Evolutionary conservation across 2,113 vertebrate species (phyloP), one percentile per base, ranked within the genome.

Genomic region (Phainopepla nitens): DNA sequence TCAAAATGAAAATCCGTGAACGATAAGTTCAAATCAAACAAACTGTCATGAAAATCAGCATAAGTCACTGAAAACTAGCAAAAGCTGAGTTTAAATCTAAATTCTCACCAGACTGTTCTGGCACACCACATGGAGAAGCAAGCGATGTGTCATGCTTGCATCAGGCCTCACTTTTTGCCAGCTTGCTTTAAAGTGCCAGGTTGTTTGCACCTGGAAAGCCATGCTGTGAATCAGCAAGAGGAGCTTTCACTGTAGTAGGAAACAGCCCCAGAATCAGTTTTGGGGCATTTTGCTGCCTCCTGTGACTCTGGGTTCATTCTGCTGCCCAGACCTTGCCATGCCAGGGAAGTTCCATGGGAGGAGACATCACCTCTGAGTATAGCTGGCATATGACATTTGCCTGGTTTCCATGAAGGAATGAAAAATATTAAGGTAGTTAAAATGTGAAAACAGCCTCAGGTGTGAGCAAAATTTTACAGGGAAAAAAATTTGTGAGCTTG

Each of bases 81-180:
- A 64, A 82, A 87, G 39, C 22, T 41, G 25, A 57, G 23, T 61
- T 72, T 27, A 66, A 68, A 24, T 28, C 53, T 50, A 42, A 75
- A 93, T 70, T 87, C 22, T 21, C 39, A 53, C 68, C 41, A 42
- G 64, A 17, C 18, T 45, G 11, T 49, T 53, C 31, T 54, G 56
- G 42, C 42, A 58, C n/a, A 57, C 33, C n/a, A 57, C 27, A 10
- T 1, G 0, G 27, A 39, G 64, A 76, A 89, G 54, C 35, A 53
- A 53, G 76, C 0, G 0, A 6, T 41, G 33, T 72, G 79, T 44
- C 0, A 0, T 0, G 1, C 11, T 89, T 53, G 33, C 17, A 28
- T 84, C 72, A 62, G 33, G 54, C 3, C 3, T 45, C 83, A 25
- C 29, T 15, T 89, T 89, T 58, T 78, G 42, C 45, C 80, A 72